Percentiles rank a stretch among this genome's conserved stretches.
Evolutionary conservation across 2,113 vertebrate species (phyloP).

Genomic region (Petrocephalus zakoni): DNA sequence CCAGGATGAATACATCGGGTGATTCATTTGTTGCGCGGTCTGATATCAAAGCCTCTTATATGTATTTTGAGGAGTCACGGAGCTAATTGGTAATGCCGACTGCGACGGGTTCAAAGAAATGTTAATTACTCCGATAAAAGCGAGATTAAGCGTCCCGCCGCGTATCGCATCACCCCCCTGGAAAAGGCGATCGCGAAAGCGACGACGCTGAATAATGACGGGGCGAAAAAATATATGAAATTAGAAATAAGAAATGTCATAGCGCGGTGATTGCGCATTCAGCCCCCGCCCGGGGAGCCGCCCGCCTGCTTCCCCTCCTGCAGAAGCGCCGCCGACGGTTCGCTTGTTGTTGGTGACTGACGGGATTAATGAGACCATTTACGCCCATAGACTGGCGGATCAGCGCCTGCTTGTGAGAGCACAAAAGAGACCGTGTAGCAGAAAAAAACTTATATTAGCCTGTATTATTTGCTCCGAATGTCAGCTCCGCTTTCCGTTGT

Average conservation of each 20-base stretch:
- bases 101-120: constrained; percentile 36
- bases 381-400: constrained; percentile 29
- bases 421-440: constrained; percentile 39
- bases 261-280: constrained; percentile 40
- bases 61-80: constrained; percentile 27
- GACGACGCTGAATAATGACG: not conserved
- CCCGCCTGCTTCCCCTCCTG: constrained; percentile 26
- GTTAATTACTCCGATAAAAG: constrained; percentile 37
- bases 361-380: constrained; percentile 39
- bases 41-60: constrained; percentile 21
- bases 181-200: not conserved
- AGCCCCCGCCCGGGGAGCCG: constrained; percentile 23
- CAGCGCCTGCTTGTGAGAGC: constrained; percentile 43
- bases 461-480: constrained; percentile 39
- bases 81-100: constrained; percentile 37
- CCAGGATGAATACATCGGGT: constrained; percentile 23
- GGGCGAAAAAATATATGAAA: not conserved
- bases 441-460: constrained; percentile 43
- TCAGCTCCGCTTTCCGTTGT: constrained; percentile 24
- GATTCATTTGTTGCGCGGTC: constrained; percentile 27
- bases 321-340: constrained; percentile 28
- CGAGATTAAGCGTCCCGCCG: constrained; percentile 34
- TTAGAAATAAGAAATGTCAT: constrained; percentile 15
- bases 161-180: constrained; percentile 22
- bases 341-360: constrained; percentile 36